Evolutionary conservation across 2,888 invertebrate genomes (phyloP).

Genomic region (Agriopis aurantiaria): DNA sequence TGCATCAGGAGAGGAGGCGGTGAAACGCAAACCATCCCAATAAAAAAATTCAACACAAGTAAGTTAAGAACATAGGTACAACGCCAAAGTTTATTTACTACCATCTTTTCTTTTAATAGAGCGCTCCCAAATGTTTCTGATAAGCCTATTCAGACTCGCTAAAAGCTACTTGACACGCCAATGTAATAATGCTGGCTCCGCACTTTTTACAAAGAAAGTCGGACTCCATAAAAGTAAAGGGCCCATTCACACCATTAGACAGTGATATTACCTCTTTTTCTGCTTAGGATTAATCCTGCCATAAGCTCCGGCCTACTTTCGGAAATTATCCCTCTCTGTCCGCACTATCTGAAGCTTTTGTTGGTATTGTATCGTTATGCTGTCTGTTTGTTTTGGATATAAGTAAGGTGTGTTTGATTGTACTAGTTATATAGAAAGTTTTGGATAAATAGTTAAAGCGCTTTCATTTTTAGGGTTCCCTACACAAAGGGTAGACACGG

Average conservation of each 20-base stretch:
- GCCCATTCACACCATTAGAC: conserved; percentile 31
- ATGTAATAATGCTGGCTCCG: conserved; percentile 17
- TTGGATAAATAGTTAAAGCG: too few species aligned
- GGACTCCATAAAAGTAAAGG: conserved; percentile 32
- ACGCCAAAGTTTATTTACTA: too few species aligned
- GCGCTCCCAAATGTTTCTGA: conserved; percentile 14
- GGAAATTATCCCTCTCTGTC: conserved; percentile 24
- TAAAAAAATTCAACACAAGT: too few species aligned
- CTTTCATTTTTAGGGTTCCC: too few species aligned
- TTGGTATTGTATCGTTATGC: conserved; percentile 11
- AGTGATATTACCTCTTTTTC: conserved; percentile 33
- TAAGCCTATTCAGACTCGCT: conserved; percentile 3
- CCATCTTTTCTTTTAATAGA: not conserved
- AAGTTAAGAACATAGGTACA: too few species aligned
- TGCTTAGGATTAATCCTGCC: conserved; percentile 27
- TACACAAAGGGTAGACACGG: too few species aligned
- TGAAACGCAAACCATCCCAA: too few species aligned
- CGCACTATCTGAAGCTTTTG: conserved; percentile 16
- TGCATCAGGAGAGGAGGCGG: too few species aligned
- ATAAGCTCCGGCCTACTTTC: conserved; percentile 24
- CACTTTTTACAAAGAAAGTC: conserved; percentile 30
- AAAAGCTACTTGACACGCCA: conserved; percentile 20
- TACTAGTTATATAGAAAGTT: too few species aligned
- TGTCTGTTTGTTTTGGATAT: not conserved
- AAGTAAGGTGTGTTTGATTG: not conserved